phyloP scores from a whole-genome alignment of 2,113 vertebrate species.

The Sylvietta virens region DNA sequence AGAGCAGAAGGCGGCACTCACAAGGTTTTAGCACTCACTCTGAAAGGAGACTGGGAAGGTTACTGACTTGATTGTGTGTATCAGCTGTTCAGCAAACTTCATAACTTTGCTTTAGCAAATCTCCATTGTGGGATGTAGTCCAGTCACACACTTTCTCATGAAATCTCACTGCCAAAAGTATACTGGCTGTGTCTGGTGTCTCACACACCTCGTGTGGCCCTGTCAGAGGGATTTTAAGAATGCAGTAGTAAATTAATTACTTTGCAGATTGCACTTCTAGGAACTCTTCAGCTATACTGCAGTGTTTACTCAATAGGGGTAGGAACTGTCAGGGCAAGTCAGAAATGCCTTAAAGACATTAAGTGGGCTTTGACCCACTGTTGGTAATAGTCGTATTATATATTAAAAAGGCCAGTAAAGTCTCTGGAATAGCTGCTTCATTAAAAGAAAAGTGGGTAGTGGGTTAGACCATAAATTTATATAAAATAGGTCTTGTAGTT shows the following conservation, averaged over 20 bases:
- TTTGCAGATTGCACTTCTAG: not conserved
- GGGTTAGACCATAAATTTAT: not conserved
- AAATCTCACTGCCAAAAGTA: not conserved
- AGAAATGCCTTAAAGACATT: not conserved
- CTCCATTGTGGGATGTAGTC: not conserved
- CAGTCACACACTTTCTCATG: not conserved
- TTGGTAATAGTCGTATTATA: not conserved
- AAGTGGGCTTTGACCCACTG: not conserved
- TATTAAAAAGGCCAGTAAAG: not conserved
- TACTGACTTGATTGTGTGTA: not conserved
- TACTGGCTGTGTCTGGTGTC: not conserved
- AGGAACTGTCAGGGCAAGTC: not conserved
- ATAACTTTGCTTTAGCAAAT: not conserved
- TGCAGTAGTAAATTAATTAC: rapidly evolving
- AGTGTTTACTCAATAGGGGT: not conserved
- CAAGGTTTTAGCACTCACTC: not conserved
- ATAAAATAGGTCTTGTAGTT: not conserved
- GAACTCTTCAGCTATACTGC: not conserved
- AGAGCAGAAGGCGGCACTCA: not conserved
- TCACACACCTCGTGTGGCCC: rapidly evolving
- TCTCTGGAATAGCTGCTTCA: not conserved
- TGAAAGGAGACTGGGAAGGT: not conserved
- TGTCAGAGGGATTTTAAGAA: not conserved
- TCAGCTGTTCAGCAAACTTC: rapidly evolving
- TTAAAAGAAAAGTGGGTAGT: not conserved